Conservation (phyloP, 2,113 vertebrate genomes). For the Oryzias curvinotus region DNA sequence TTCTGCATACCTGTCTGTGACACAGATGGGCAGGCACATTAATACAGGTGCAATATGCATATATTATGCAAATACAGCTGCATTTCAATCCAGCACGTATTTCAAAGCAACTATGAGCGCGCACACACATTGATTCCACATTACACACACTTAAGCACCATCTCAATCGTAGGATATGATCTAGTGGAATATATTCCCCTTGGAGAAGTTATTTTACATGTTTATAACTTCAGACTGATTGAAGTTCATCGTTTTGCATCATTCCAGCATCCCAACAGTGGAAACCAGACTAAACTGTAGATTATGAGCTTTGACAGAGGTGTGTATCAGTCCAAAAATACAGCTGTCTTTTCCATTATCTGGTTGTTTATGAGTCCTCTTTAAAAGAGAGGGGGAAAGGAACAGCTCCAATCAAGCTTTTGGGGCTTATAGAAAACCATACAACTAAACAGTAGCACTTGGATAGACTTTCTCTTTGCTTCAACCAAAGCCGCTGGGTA, state of each 20-base stretch:
- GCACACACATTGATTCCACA: not conserved
- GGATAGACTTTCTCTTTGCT: slow-evolving; percentile 31
- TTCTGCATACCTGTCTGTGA: slow-evolving; percentile 53
- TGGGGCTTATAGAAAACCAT: slow-evolving; percentile 30
- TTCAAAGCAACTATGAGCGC: slow-evolving; percentile 4
- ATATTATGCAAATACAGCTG: slow-evolving; percentile 57
- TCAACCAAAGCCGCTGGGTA: slow-evolving; percentile 22
- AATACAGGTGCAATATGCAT: slow-evolving; percentile 30
- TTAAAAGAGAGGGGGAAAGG: slow-evolving; percentile 29
- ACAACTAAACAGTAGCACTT: slow-evolving; percentile 59
- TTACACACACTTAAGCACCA: not conserved
- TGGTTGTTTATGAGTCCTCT: slow-evolving; percentile 21
- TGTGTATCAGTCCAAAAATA: slow-evolving; percentile 19
- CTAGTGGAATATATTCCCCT: not conserved
- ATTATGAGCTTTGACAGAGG: slow-evolving; percentile 18
- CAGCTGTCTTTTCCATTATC: slow-evolving; percentile 33
- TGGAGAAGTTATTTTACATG: slow-evolving; percentile 4
- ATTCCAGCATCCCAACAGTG: slow-evolving; percentile 5
- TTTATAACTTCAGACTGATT: not conserved
- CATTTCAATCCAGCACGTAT: slow-evolving; percentile 25
- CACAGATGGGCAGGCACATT: slow-evolving; percentile 57
- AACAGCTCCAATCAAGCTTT: slow-evolving; percentile 29
- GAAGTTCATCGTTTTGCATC: slow-evolving; percentile 15
- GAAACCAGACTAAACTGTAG: slow-evolving; percentile 24
- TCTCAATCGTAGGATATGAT: no score